A percentile compares a stretch with the other conserved stretches of the same genome.
Conservation (phyloP, 2,888 invertebrate genomes). For the Drosophila paramelanica region DNA sequence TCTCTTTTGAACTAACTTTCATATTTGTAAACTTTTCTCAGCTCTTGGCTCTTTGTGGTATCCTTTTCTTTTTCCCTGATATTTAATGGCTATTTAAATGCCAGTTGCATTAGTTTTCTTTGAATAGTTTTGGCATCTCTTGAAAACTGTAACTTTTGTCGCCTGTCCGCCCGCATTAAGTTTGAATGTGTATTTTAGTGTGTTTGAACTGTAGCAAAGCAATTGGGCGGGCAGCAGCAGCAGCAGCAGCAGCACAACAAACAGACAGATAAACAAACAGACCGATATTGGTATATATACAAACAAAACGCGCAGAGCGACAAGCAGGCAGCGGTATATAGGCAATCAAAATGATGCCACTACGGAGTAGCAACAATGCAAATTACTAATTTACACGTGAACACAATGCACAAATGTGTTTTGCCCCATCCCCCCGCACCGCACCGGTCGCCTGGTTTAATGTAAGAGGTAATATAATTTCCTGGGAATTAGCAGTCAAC, state of each 20-base stretch:
- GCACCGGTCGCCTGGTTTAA: neutral
- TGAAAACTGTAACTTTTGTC: constrained; percentile 19
- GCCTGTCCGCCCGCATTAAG: constrained; percentile 20
- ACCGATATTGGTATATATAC: neutral
- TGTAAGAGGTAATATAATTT: constrained; percentile 12
- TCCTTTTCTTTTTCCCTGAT: neutral
- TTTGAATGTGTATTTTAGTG: neutral
- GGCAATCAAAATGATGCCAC: constrained; percentile 45
- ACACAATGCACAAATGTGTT: constrained; percentile 35
- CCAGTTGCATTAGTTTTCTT: neutral
- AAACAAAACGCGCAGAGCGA: constrained; percentile 1
- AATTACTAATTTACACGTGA: constrained; percentile 74
- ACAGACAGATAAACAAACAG: constrained; percentile 8
- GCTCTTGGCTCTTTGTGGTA: neutral
- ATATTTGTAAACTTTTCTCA: too few species aligned
- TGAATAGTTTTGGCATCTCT: constrained; percentile 6
- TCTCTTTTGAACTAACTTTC: too few species aligned
- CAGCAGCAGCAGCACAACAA: neutral
- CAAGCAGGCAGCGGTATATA: constrained; percentile 4
- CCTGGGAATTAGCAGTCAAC: constrained; percentile 33
- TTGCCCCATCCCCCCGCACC: too few species aligned
- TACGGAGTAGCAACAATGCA: constrained; percentile 45
- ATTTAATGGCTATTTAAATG: neutral
- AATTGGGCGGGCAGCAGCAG: neutral
- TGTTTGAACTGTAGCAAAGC: constrained; percentile 2